Conservation (phyloP, 2,888 invertebrate genomes). For the Caenorhabditis sp. region DNA sequence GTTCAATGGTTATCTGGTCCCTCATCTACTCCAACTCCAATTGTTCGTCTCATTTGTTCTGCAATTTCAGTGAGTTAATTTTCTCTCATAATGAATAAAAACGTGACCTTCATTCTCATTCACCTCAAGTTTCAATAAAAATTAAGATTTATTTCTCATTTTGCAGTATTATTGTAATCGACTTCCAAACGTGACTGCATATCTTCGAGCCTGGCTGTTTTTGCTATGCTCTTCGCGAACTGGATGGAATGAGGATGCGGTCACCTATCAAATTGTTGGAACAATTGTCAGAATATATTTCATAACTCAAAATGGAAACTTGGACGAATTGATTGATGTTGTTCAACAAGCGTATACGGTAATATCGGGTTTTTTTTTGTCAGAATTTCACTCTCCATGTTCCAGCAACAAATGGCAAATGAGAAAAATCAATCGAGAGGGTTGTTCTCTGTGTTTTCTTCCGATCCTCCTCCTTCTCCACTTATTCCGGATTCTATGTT, state of each 20-base stretch:
- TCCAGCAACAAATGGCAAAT: constrained; percentile 32
- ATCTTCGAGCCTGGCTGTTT: constrained; percentile 45
- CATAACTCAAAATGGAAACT: constrained; percentile 45
- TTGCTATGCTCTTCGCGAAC: constrained; percentile 39
- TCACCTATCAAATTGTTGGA: constrained; percentile 34
- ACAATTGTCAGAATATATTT: constrained; percentile 57
- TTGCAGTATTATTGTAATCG: constrained; percentile 34
- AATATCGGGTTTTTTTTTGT: constrained; percentile 1
- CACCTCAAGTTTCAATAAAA: background rate
- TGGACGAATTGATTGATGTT: constrained; percentile 49
- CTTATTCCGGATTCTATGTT: constrained; percentile 51
- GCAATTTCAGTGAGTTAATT: constrained; percentile 53
- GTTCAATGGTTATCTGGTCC: constrained; percentile 62
- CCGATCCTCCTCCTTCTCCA: constrained; percentile 56
- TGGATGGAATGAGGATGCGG: constrained; percentile 49
- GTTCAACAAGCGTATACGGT: constrained; percentile 56
- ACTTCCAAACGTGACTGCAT: constrained; percentile 30
- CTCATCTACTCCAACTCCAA: constrained; percentile 61
- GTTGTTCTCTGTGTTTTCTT: constrained; percentile 55
- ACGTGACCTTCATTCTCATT: background rate
- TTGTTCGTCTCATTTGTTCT: constrained; percentile 57
- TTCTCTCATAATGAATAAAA: no score
- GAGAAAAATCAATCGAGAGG: constrained; percentile 54
- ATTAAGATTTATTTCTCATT: background rate
- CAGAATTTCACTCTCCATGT: background rate